phyloP scores from a whole-genome alignment of 2,113 vertebrate genomes.

The Nesoenas mayeri region DNA sequence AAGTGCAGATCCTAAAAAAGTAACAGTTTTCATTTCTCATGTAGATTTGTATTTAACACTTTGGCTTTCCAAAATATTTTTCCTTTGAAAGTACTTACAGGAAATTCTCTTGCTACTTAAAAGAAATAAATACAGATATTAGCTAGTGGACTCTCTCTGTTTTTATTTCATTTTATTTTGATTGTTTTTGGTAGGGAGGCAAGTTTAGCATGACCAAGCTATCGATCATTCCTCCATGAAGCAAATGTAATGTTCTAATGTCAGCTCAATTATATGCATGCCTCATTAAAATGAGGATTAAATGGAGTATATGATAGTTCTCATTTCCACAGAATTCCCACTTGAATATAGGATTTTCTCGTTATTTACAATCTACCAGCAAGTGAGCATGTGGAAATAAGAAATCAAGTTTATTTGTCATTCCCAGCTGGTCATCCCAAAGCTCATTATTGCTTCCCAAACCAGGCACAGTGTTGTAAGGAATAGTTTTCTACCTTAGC shows the following conservation, averaged over 20 bases:
- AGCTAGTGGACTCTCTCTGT: not conserved
- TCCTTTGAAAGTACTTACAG: not conserved
- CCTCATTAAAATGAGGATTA: conserved; percentile 42
- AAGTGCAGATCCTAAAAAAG: not conserved
- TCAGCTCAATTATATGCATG: not conserved
- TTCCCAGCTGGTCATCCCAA: not conserved
- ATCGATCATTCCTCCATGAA: not conserved
- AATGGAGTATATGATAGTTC: conserved; percentile 22
- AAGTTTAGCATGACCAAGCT: not conserved
- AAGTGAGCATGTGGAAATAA: not conserved
- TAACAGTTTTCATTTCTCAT: not conserved
- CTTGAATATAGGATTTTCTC: not conserved
- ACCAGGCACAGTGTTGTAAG: not conserved
- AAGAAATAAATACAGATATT: not conserved
- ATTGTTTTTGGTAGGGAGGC: not conserved
- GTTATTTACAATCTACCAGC: not conserved
- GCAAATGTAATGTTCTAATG: not conserved
- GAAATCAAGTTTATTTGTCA: not conserved
- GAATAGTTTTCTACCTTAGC: not conserved
- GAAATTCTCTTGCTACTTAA: not conserved
- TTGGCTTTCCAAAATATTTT: not conserved
- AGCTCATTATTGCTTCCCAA: not conserved
- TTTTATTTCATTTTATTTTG: not conserved
- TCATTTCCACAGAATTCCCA: conserved; percentile 39
- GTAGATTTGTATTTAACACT: not conserved